Base-by-base conservation (phyloP, 1,140 invertebrate genomes). In the Drosophila takahashii region DNA sequence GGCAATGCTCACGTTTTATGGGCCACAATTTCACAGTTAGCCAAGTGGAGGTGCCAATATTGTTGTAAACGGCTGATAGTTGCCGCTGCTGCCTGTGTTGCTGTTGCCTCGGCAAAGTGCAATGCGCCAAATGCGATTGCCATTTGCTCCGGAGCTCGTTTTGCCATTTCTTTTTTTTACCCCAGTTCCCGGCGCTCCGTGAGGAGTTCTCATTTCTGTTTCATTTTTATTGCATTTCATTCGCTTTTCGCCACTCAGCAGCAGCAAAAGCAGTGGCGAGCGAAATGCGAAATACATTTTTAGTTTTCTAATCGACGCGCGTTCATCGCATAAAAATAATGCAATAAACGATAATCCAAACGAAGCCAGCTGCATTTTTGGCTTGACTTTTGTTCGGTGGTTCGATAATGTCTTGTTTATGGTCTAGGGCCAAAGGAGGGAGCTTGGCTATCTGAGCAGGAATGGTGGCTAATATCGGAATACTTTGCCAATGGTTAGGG, bases 321-420 rank as follows among this genome's bases (percentile, higher is more conserved):
- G 84, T 90, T 89, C 84, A 89, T 89, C 84, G 84, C 84, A 89
- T 89, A 89, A 89, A 87, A 89, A 89, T 89, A 89, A 89, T 84
- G 85, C 80, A 89, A 89, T 89, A 89, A 89, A 78, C 77, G 84
- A 89, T 89, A 89, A 89, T 89, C 80, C 83, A 34, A 57, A 37
- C 59, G 50, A 51, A 67, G 65, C 64, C 81, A 84, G 72, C 81
- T 84, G 83, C 83, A 79, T 58, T 79, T 72, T 66, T 61, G 77
- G 66, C 50, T 69, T 52, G 71, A 75, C 72, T 77, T 76, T 77
- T 76, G 73, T 77, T 67, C 73, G 47, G 29, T 67, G 48, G 27
- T 59, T 61, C 65, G 81, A 86, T 85, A 85, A 77, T 84, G 58
- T 53, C 81, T 80, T 70, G 81, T 85, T 85, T 85, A 85, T 77